phyloP scores from a whole-genome alignment of 2,888 invertebrate species.

The Tillus elongatus region DNA sequence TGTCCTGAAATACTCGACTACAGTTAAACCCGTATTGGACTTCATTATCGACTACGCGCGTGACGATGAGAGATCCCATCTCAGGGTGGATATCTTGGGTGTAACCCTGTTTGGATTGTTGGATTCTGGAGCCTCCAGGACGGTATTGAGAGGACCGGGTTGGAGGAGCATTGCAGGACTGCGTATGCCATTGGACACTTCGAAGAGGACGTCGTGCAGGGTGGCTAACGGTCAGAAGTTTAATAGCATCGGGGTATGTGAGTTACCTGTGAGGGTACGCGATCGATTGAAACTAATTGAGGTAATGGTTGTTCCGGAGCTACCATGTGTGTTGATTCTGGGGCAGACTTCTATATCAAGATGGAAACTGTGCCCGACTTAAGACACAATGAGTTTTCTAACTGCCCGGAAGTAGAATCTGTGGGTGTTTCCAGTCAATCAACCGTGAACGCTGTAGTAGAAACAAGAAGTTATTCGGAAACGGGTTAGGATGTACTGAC shows the following conservation, averaged over 20 bases:
- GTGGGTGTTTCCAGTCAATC: too few species aligned
- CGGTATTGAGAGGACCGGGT: neutral
- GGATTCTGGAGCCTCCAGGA: constrained; percentile 5
- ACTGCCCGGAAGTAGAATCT: too few species aligned
- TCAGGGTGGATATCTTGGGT: constrained; percentile 9
- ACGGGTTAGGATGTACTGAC: too few species aligned
- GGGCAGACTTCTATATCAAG: constrained; percentile 18
- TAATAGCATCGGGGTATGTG: constrained; percentile 12
- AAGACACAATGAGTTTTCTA: too few species aligned
- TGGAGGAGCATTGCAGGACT: constrained; percentile 1
- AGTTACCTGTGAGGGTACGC: constrained; percentile 13
- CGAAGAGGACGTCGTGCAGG: constrained; percentile 6
- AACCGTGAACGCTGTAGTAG: too few species aligned
- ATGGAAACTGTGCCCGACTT: constrained; percentile 19
- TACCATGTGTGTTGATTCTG: constrained; percentile 15
- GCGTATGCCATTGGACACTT: constrained; percentile 7
- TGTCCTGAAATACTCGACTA: too few species aligned
- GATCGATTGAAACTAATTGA: constrained; percentile 14
- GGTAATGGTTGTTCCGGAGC: constrained; percentile 15
- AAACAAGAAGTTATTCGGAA: too few species aligned
- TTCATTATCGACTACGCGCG: constrained; percentile 8
- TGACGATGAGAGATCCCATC: constrained; percentile 13
- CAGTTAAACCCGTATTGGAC: constrained; percentile 6
- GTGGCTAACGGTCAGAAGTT: constrained; percentile 19
- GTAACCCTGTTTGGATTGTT: constrained; percentile 7